phyloP scores from a whole-genome alignment of 2,888 invertebrate genomes.

The Ormyrus rosae region DNA sequence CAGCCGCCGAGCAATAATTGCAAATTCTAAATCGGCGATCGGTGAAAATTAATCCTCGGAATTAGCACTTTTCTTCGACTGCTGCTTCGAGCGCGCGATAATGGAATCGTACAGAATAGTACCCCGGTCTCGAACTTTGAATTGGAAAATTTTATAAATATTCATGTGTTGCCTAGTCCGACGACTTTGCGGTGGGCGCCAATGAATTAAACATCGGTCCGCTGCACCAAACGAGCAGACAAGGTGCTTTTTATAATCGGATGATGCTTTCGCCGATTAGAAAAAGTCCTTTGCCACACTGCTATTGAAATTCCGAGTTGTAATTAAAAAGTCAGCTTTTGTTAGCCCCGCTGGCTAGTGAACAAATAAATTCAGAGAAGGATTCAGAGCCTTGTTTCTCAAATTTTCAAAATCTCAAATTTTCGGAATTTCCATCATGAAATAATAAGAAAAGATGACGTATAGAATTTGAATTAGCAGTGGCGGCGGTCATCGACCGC shows the following conservation, averaged over 20 bases:
- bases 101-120: neutral
- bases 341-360: no score
- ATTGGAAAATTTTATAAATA: constrained; percentile 47
- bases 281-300: no score
- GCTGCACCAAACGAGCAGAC: constrained; percentile 34
- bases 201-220: constrained; percentile 48
- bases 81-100: no score
- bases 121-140: constrained; percentile 4
- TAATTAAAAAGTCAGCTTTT: no score
- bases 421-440: no score
- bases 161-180: constrained; percentile 27
- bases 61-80: neutral
- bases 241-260: constrained; percentile 36
- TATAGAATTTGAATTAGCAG: no score
- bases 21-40: constrained; percentile 3
- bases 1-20: neutral
- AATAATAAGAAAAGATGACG: no score
- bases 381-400: no score
- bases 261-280: neutral
- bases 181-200: constrained; percentile 6
- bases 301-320: no score
- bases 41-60: neutral
- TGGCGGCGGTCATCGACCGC: no score
- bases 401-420: no score
- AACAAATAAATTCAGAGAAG: no score